Percentiles rank a stretch among this genome's conserved stretches.
Evolutionary conservation across 2,888 invertebrate species (phyloP).

Genomic region (Dryobotodes eremita): DNA sequence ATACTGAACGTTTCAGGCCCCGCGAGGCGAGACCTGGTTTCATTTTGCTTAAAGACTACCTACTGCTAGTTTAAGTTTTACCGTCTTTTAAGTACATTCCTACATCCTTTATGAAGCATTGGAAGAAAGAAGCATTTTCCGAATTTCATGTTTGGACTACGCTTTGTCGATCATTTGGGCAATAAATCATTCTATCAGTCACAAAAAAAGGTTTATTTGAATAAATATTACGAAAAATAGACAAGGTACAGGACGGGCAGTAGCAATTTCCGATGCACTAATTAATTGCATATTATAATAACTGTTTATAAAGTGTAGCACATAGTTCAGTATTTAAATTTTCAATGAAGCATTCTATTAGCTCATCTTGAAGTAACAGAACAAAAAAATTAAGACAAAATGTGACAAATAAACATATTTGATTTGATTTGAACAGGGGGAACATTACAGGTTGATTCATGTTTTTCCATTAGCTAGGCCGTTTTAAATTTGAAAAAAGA

Average conservation of each 20-base stretch:
- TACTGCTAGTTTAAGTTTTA: not conserved
- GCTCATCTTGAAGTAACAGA: not conserved
- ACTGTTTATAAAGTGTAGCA: not conserved
- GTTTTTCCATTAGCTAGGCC: not conserved
- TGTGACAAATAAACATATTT: not conserved
- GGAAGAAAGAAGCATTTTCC: not conserved
- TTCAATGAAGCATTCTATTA: not conserved
- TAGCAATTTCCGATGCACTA: not conserved
- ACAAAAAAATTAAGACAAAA: not conserved
- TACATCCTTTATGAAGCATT: too few relatives aligned
- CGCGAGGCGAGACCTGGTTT: conserved; percentile 33
- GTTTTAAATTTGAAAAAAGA: too few relatives aligned
- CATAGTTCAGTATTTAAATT: not conserved
- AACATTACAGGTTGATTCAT: not conserved
- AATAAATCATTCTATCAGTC: too few relatives aligned
- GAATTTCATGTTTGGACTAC: not conserved
- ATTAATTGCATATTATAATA: too few relatives aligned
- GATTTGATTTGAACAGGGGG: not conserved
- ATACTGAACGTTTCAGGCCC: conserved; percentile 13
- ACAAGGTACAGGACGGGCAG: not conserved
- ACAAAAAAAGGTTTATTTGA: not conserved
- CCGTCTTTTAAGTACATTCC: not conserved
- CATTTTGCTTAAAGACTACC: conserved; percentile 20
- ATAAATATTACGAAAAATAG: not conserved
- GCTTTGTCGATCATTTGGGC: not conserved